Base-by-base conservation (phyloP, 2,113 vertebrate genomes). In the Callionymus lyra region DNA sequence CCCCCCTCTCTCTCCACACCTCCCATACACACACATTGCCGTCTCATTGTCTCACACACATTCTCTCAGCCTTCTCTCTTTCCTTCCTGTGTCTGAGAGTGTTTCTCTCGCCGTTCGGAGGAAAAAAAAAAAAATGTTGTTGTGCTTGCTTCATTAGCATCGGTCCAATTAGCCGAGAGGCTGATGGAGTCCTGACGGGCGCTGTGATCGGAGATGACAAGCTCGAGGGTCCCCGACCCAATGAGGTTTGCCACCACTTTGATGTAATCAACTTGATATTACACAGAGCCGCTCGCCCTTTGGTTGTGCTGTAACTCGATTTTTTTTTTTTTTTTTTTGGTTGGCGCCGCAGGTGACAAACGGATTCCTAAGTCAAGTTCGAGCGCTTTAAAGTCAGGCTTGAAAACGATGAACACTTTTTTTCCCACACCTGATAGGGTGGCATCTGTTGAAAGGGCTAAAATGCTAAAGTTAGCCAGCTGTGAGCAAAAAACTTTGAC, bases 201-300 rank as follows among this genome's bases (percentile, higher is more conserved):
- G 85, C 90, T 84, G 91, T 93, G 93, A 97, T 95, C 91, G 90
- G 91, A 93, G 90, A 93, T 94, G 94, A 97, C 93, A 93, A 87
- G 89, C 89, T 87, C 83, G 82, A 27, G 89, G 87, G 86, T 89
- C 87, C 89, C 89, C 82, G 75, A 88, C 87, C 89, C 91, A 93
- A 96, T 92, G 92, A 94, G 94, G 90, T 95, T 97, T 93, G 90
- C 86, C 88, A 91, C 91, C 92, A 91, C 92, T 94, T 94, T 97
- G 93, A 99, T 97, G 91, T 97, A 97, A 97, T 97, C 91, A 94
- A 93, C 86, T 91, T 96, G 90, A 94, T 97, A 97, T 94, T 95
- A 95, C 89, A 91, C 92, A 91, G 91, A 92, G 90, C 88, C 86
- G 88, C 89, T 90, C 88, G 90, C 90, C n/a, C 92, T 93, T 92